Evolutionary conservation across 2,113 vertebrate species (phyloP), one percentile per base, ranked within the genome.

Genomic region (Anolis carolinensis): DNA sequence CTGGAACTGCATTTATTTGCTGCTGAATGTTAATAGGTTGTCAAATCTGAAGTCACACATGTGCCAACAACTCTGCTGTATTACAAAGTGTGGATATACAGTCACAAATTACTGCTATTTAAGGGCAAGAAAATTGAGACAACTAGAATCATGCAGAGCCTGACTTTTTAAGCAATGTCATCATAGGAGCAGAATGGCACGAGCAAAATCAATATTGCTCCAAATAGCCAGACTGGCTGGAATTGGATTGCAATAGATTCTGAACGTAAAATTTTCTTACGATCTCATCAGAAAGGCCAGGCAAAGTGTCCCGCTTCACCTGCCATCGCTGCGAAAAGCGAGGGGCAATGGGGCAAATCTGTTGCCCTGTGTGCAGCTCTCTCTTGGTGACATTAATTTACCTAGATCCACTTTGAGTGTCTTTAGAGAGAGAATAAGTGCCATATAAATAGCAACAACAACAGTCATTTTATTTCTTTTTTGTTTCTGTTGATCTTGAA

Each of bases 141-240:
- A 85, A 78, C 77, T 88, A 84, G 52, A 90, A 72, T 73, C 85
- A 87, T 4, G 25, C 73, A 9, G 34, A 84, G 30, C 34, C 6
- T 59, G 27, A 82, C 27, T 86, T 27, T 44, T 82, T 90, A 84
- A 85, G 5, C 8, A 72, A 7, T 89, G 83, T n/a, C 84, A 85
- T 84, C 52, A 88, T 34, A 84, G 32, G 3, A 1, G 36, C n/a
- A 81, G 79, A 78, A 59, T 81, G 36, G 71, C 8, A 13, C 14
- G 79, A 52, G 36, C 6, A 52, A 87, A 91, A 67, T 81, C 73
- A 87, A 85, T 81, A 76, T 82, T 2, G 8, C 14, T 90, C 78
- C 79, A 83, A 91, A 90, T 81, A 4, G 8, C 55, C 62, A 59
- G 52, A 36, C 27, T 50, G n/a, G 50, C 20, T 79, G 76, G 67